These are phyloP conservation scores for Fundulus diaphanus DNA, from an alignment of 2,797 vertebrate species.

Conservation along the genomic window DNA sequence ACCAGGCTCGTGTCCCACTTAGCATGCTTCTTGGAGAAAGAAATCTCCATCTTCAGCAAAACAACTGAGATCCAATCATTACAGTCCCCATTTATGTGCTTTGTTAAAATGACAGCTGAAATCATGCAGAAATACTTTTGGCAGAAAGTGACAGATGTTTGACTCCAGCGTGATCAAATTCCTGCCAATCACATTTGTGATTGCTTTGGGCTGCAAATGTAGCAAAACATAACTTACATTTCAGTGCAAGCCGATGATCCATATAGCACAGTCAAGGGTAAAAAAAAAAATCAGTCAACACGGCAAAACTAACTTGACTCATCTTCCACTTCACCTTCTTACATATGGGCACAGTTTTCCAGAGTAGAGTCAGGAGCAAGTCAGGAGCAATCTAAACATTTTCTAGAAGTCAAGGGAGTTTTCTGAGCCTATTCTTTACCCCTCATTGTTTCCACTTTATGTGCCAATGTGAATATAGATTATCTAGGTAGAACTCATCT, in stretches of 20 bases:
- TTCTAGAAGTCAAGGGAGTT: not conserved
- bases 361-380: not conserved
- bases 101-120: constrained; percentile 49
- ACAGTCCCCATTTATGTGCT: constrained; percentile 28
- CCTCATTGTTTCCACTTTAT: not conserved
- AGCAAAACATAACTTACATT: constrained; percentile 3
- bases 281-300: not conserved
- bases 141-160: constrained; percentile 44
- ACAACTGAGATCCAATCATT: constrained; percentile 33
- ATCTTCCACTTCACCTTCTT: not conserved
- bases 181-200: constrained; percentile 3
- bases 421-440: not conserved
- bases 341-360: not conserved
- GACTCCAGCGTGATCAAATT: constrained; percentile 23
- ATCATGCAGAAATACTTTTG: constrained; percentile 37
- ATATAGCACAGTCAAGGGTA: not conserved
- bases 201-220: constrained; percentile 1
- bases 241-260: not conserved
- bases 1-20: constrained; percentile 12
- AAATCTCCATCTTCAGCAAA: constrained; percentile 11
- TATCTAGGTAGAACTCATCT: too few species aligned
- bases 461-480: too few species aligned
- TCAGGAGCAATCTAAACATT: not conserved
- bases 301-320: not conserved
- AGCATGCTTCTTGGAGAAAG: constrained; percentile 9